phyloP scores from a whole-genome alignment of 2,797 vertebrate species.

The Capromys pilorides region DNA sequence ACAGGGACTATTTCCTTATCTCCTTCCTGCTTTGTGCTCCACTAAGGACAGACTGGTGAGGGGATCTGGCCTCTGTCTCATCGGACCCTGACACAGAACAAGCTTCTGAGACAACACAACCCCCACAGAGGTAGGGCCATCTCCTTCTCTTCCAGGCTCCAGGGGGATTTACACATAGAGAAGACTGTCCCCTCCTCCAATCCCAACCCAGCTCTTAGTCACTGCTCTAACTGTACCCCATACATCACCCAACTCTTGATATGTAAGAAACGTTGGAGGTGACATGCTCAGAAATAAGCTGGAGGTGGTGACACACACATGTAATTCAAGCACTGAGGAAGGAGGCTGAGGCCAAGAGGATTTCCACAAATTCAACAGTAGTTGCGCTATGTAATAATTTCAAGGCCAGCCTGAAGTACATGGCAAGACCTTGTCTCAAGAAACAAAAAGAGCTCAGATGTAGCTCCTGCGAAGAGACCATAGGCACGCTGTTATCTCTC shows the following conservation, averaged over 20 bases:
- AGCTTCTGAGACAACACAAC: background rate
- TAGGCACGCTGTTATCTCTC: background rate
- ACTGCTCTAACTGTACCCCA: background rate
- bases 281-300: background rate
- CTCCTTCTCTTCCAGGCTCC: background rate
- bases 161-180: background rate
- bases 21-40: background rate
- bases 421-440: background rate
- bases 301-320: background rate
- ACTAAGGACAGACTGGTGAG: background rate
- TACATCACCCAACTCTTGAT: fast-evolving
- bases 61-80: background rate
- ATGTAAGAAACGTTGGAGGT: background rate
- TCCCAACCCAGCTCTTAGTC: background rate
- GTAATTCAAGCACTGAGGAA: background rate
- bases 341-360: background rate
- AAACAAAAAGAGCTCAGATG: background rate
- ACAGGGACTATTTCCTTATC: background rate
- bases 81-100: background rate
- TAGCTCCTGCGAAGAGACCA: background rate
- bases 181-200: background rate
- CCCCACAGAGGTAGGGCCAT: background rate
- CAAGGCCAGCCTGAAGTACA: background rate
- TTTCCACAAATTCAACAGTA: background rate
- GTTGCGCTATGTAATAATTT: background rate